Evolutionary conservation across 2,888 invertebrate species (phyloP).

Genomic region (Oscheius sp.): DNA sequence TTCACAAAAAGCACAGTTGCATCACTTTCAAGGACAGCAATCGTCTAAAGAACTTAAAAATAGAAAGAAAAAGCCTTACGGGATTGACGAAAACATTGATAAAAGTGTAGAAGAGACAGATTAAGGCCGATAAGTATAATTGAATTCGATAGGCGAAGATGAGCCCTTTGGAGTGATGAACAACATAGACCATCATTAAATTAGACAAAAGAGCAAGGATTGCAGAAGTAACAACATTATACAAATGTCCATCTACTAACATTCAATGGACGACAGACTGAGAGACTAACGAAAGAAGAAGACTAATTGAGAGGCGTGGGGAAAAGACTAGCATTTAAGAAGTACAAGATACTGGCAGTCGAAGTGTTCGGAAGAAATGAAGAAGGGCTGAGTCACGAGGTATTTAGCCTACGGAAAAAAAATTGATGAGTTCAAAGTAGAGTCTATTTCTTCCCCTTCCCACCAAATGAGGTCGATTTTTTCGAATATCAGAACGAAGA

Average conservation of each 20-base stretch:
- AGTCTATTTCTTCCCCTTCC: no score
- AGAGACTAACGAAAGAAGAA: no score
- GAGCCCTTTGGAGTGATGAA: not conserved
- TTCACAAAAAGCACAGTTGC: slow-evolving; percentile 6
- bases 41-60: not conserved
- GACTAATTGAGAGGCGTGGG: no score
- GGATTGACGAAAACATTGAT: slow-evolving; percentile 21
- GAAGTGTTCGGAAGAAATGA: no score
- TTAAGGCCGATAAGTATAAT: not conserved
- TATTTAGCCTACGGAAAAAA: no score
- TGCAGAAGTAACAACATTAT: slow-evolving; percentile 3
- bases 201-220: not conserved
- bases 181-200: not conserved
- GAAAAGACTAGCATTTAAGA: no score
- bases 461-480: no score
- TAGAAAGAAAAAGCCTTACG: not conserved
- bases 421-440: no score
- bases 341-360: no score
- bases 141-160: slow-evolving; percentile 14
- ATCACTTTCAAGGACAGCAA: not conserved
- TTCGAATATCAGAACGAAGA: no score
- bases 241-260: slow-evolving; percentile 1
- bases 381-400: no score
- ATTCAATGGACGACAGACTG: not conserved
- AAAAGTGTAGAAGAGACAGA: slow-evolving; percentile 12